phyloP scores from a whole-genome alignment of 2,797 vertebrate genomes.

The Limnodromus scolopaceus region DNA sequence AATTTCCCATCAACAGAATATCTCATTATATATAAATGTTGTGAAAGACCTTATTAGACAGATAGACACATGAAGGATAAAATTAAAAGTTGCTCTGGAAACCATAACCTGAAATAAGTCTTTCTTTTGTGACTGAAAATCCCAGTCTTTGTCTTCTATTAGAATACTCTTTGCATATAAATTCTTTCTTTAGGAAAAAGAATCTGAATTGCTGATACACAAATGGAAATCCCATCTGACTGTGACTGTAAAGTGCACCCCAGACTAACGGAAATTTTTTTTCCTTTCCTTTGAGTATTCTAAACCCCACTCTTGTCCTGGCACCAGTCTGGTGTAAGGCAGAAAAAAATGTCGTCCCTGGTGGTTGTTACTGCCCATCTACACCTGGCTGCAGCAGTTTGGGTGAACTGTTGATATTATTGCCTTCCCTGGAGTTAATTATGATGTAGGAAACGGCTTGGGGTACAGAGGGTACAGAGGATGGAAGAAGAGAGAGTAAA shows the following conservation, averaged over 20 bases:
- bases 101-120: conserved; percentile 34
- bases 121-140: background rate
- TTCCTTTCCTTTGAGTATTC: background rate
- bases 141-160: conserved; percentile 24
- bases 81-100: conserved; percentile 56
- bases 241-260: background rate
- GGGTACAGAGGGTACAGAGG: background rate
- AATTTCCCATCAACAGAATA: background rate
- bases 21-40: conserved; percentile 32
- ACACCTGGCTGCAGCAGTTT: background rate
- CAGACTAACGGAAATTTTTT: background rate
- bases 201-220: conserved; percentile 36
- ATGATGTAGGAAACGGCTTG: background rate
- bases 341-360: background rate
- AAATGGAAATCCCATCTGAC: conserved; percentile 7
- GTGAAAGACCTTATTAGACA: conserved; percentile 40
- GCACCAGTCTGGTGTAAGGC: background rate
- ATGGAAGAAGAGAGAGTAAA: background rate
- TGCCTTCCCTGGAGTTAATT: background rate
- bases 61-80: background rate
- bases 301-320: background rate
- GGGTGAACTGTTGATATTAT: background rate
- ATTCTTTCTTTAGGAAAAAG: conserved; percentile 16
- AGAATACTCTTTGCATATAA: conserved; percentile 1
- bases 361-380: background rate